These are phyloP conservation scores for Sicus ferrugineus DNA, from an alignment of 2,888 invertebrate genomes.

Conservation along the genomic window DNA sequence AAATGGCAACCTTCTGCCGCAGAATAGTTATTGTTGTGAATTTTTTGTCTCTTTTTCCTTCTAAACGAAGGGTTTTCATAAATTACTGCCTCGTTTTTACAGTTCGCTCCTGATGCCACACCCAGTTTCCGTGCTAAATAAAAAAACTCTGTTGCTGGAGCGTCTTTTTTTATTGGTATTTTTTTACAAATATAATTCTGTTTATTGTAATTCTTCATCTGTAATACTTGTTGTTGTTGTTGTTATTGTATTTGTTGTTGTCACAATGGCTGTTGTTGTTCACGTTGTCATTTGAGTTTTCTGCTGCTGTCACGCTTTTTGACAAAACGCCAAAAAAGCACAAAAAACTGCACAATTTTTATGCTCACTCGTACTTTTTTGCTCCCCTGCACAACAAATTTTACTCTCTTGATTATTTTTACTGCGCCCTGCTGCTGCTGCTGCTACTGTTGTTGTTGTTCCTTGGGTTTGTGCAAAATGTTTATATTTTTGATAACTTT, in stretches of 20 bases:
- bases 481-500: not conserved
- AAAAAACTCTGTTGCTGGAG: too few relatives aligned
- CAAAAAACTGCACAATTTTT: slow-evolving; percentile 11
- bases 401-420: slow-evolving; percentile 11
- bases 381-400: not conserved
- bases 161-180: too few relatives aligned
- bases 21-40: too few relatives aligned
- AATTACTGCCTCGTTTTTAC: too few relatives aligned
- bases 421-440: not conserved
- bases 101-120: too few relatives aligned
- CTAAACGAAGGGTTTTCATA: too few relatives aligned
- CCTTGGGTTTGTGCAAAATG: not conserved
- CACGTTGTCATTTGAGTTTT: slow-evolving; percentile 37
- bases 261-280: slow-evolving; percentile 5
- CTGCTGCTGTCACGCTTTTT: slow-evolving; percentile 56
- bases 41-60: too few relatives aligned
- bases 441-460: not conserved
- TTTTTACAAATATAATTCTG: too few relatives aligned
- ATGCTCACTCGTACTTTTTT: slow-evolving; percentile 3
- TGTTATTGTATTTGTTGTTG: not conserved
- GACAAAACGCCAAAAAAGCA: slow-evolving; percentile 24
- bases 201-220: too few relatives aligned
- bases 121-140: not conserved
- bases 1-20: too few relatives aligned
- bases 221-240: not conserved